Conservation (phyloP, 2,113 vertebrate genomes). For the Hippocampus barbouri region DNA sequence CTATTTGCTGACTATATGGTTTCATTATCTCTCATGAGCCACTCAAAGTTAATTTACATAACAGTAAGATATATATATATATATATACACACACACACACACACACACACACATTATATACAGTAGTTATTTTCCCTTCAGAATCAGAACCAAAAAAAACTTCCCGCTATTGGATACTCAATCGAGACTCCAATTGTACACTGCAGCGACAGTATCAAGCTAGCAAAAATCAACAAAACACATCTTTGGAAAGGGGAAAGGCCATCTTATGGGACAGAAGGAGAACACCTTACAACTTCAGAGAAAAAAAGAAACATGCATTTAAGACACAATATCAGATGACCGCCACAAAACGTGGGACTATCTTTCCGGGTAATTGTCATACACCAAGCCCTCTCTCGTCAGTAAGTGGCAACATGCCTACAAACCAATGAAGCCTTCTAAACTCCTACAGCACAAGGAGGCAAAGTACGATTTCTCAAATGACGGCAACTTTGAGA, state of each 20-base stretch:
- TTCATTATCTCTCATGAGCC: constrained; percentile 6
- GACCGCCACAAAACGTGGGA: background rate
- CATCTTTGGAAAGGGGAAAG: no score
- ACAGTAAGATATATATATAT: background rate
- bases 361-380: background rate
- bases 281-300: background rate
- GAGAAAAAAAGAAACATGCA: background rate
- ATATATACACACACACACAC: no score
- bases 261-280: background rate
- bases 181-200: no score
- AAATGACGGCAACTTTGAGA: background rate
- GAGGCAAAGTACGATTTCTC: background rate
- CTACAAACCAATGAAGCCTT: background rate
- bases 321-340: no score
- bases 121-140: background rate
- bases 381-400: background rate
- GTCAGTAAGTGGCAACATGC: background rate
- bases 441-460: background rate
- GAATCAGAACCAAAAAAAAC: background rate
- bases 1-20: constrained; percentile 6
- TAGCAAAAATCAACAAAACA: no score
- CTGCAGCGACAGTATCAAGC: no score
- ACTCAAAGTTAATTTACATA: background rate
- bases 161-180: background rate
- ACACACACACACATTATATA: background rate